phyloP scores from a whole-genome alignment of 2,888 invertebrate species.

The Torymus aiolomorphi region DNA sequence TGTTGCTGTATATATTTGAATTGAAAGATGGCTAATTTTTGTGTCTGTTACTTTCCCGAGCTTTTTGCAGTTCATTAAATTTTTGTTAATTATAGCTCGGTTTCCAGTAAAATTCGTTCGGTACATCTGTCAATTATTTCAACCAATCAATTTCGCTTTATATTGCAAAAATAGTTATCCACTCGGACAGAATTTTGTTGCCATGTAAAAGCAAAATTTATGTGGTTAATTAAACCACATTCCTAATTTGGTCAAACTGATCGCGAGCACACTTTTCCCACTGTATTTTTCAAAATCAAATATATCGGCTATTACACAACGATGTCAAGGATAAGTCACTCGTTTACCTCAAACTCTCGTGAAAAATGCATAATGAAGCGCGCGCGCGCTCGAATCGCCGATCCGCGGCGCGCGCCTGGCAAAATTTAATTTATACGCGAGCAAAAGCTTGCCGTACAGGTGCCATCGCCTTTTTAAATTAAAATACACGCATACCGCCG shows the following conservation, averaged over 20 bases:
- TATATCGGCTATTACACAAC: no score
- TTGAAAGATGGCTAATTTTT: no score
- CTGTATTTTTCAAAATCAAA: no score
- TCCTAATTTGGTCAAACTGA: background rate
- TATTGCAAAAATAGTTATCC: background rate
- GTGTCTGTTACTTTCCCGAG: no score
- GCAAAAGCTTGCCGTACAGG: background rate
- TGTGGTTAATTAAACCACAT: no score
- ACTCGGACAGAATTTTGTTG: background rate
- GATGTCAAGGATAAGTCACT: background rate
- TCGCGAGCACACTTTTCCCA: background rate
- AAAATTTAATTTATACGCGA: slow-evolving; percentile 29
- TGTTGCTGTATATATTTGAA: no score
- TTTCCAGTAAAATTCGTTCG: no score
- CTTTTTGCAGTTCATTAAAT: no score
- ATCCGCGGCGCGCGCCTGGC: background rate
- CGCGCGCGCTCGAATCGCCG: background rate
- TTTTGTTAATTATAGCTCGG: no score
- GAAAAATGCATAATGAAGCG: slow-evolving; percentile 2
- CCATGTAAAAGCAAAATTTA: background rate
- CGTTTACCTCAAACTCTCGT: background rate
- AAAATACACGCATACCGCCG: background rate
- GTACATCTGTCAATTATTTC: no score
- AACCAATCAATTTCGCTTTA: no score
- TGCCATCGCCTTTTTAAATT: slow-evolving; percentile 24